Evolutionary conservation across 2,113 vertebrate species (phyloP).

Genomic region (Ctenodactylus gundi): DNA sequence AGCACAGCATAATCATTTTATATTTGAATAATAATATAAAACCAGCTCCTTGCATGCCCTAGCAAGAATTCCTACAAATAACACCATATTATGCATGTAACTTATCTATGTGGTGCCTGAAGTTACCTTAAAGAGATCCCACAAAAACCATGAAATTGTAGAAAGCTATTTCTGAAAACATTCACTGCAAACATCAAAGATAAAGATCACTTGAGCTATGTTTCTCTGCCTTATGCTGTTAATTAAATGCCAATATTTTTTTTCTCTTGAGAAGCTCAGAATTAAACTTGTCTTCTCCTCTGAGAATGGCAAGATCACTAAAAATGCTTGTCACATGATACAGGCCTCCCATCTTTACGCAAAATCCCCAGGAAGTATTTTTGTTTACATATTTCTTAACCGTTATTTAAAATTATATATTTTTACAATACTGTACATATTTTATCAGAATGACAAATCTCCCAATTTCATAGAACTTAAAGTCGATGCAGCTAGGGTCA

Average conservation of each 20-base stretch:
- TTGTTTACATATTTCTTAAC: constrained; percentile 46
- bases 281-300: constrained; percentile 39
- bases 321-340: constrained; percentile 37
- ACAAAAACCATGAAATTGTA: constrained; percentile 40
- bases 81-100: background rate
- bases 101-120: background rate
- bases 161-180: constrained; percentile 25
- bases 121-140: background rate
- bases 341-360: background rate
- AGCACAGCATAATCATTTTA: background rate
- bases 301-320: constrained; percentile 42
- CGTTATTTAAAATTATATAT: constrained; percentile 54
- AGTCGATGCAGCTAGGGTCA: background rate
- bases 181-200: constrained; percentile 54
- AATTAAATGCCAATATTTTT: constrained; percentile 54
- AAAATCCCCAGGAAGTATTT: constrained; percentile 18
- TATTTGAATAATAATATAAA: constrained; percentile 68
- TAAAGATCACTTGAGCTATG: constrained; percentile 68
- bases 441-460: background rate
- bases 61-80: constrained; percentile 53
- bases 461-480: background rate
- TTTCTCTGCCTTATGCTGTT: constrained; percentile 62
- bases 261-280: constrained; percentile 48
- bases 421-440: constrained; percentile 18
- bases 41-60: constrained; percentile 10